phyloP scores from a whole-genome alignment of 2,888 invertebrate species.

The Platycheirus albimanus region DNA sequence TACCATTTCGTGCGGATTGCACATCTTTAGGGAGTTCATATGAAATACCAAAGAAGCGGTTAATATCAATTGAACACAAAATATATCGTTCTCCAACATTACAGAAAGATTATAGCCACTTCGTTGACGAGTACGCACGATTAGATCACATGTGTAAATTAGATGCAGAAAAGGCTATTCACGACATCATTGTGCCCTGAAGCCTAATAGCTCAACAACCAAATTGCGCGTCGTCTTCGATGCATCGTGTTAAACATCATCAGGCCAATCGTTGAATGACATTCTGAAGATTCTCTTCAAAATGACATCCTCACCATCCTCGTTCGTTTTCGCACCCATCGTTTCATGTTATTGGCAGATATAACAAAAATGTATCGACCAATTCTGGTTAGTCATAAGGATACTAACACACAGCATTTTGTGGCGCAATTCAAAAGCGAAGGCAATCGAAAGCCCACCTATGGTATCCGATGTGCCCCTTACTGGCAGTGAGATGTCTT shows the following conservation, averaged over 20 bases:
- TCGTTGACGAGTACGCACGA: slow-evolving; percentile 25
- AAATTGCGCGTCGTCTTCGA: too few relatives aligned
- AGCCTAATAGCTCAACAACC: slow-evolving; percentile 18
- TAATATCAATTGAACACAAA: slow-evolving; percentile 40
- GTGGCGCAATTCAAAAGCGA: too few relatives aligned
- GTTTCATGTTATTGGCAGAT: slow-evolving; percentile 18
- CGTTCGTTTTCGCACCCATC: slow-evolving; percentile 24
- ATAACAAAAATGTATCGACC: slow-evolving; percentile 34
- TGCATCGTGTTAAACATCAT: too few relatives aligned
- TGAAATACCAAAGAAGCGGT: slow-evolving; percentile 20
- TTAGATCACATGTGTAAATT: slow-evolving; percentile 23
- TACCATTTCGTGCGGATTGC: slow-evolving; percentile 28
- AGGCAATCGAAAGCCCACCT: slow-evolving; percentile 37
- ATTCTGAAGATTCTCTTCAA: slow-evolving; percentile 19
- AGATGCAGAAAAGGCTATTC: slow-evolving; percentile 28
- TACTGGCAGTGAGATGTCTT: slow-evolving; percentile 20
- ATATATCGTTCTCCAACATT: slow-evolving; percentile 32
- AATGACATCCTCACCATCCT: slow-evolving; percentile 38
- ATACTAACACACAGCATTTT: too few relatives aligned
- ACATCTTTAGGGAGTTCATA: slow-evolving; percentile 30
- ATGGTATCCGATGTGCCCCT: too few relatives aligned
- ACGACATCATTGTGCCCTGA: slow-evolving; percentile 29
- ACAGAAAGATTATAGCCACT: slow-evolving; percentile 29
- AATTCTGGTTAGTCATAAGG: slow-evolving; percentile 10
- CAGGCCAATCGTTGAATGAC: slow-evolving; percentile 27